Percentiles rank a stretch among this genome's conserved stretches.
Conservation (phyloP, 2,113 vertebrate genomes). For the Peromyscus californicus region DNA sequence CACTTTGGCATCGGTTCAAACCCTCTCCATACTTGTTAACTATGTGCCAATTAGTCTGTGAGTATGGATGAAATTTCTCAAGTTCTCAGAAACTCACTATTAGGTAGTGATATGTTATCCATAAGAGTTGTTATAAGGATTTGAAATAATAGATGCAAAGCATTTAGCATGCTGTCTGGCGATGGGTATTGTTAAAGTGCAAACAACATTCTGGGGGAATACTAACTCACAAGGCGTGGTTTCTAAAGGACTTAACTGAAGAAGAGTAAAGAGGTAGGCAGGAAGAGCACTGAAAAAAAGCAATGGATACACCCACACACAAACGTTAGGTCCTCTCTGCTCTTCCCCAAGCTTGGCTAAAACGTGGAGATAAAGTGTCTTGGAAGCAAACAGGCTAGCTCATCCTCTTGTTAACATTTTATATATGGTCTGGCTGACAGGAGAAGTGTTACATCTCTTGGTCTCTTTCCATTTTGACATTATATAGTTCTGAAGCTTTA, state of each 20-base stretch:
- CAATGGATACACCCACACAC: neutral
- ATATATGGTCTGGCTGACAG: neutral
- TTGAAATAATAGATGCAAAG: neutral
- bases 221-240: neutral
- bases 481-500: neutral
- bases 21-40: neutral
- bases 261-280: neutral
- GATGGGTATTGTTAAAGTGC: neutral
- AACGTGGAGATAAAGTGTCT: neutral
- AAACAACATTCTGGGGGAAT: neutral
- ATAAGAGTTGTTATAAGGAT: neutral
- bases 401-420: neutral
- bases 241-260: neutral
- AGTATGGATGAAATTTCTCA: neutral
- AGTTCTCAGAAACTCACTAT: neutral
- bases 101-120: neutral
- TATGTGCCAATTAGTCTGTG: neutral
- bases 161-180: too few species aligned
- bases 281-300: neutral
- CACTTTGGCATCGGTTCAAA: conserved; percentile 2
- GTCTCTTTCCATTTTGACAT: neutral
- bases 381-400: neutral
- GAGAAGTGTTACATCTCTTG: neutral
- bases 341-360: neutral
- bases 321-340: neutral